phyloP scores from a whole-genome alignment of 1,140 invertebrate genomes.

The Mactra quadrangularis region DNA sequence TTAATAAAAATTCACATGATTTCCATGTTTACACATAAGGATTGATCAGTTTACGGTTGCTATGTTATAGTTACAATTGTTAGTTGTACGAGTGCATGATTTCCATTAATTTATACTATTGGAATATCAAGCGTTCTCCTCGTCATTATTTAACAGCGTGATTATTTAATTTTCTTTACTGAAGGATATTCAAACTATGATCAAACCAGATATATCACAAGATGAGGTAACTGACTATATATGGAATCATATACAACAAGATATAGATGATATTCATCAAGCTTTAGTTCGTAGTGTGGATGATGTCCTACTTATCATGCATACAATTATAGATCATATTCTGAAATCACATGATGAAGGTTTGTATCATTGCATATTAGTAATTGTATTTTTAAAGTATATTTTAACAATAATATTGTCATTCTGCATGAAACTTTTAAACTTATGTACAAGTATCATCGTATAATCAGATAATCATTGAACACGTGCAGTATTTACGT shows the following conservation, averaged over 20 bases:
- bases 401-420: constrained; percentile 3
- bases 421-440: too few species aligned
- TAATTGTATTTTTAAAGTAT: too few species aligned
- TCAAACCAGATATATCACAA: constrained; percentile 30
- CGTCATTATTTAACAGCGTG: too few species aligned
- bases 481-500: too few species aligned
- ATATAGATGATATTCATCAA: constrained; percentile 58
- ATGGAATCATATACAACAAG: constrained; percentile 62
- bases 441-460: too few species aligned
- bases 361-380: background rate
- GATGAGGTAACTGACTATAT: constrained; percentile 47
- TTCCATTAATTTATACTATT: too few species aligned
- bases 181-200: background rate
- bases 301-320: constrained; percentile 69
- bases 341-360: constrained; percentile 41
- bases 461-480: too few species aligned
- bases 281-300: constrained; percentile 58
- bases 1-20: background rate
- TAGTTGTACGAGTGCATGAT: too few species aligned
- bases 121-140: too few species aligned
- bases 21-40: too few species aligned
- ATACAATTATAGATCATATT: constrained; percentile 63
- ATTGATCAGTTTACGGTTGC: too few species aligned
- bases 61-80: too few species aligned
- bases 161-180: background rate